These are phyloP conservation scores for Drosophila parvula DNA, from an alignment of 1,140 invertebrate genomes.

Conservation along the genomic window DNA sequence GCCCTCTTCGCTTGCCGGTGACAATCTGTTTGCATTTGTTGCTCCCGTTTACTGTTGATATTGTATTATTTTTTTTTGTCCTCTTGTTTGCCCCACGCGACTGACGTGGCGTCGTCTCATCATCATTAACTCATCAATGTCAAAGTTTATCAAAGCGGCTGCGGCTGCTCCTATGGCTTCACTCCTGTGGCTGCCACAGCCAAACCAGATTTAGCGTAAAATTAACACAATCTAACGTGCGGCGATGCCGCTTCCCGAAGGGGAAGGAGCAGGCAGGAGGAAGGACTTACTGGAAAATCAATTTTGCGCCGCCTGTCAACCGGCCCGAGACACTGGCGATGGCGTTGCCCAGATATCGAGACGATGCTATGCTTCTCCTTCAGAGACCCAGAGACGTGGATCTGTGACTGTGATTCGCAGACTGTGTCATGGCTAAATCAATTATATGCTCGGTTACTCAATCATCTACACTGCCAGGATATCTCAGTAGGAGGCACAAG, in stretches of 20 bases:
- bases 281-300: conserved; percentile 69
- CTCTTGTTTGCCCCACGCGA: conserved; percentile 15
- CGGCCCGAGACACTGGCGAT: conserved; percentile 23
- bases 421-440: conserved; percentile 64
- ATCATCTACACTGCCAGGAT: conserved; percentile 32
- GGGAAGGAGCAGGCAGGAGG: neutral
- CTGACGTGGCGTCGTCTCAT: conserved; percentile 50
- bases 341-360: conserved; percentile 40
- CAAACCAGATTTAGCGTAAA: conserved; percentile 80
- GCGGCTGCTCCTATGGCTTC: conserved; percentile 26
- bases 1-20: conserved; percentile 16
- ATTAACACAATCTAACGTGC: conserved; percentile 77
- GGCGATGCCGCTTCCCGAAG: conserved; percentile 11
- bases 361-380: conserved; percentile 5
- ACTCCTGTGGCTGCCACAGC: conserved; percentile 24
- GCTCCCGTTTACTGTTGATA: conserved; percentile 13
- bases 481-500: neutral
- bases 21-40: conserved; percentile 59
- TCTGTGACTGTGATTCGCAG: conserved; percentile 32
- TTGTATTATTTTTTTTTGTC: conserved; percentile 36
- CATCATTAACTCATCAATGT: conserved; percentile 82
- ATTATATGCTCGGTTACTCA: conserved; percentile 68
- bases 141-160: conserved; percentile 77
- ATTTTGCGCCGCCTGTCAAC: conserved; percentile 64
- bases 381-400: conserved; percentile 1